Evolutionary conservation across 53 echinoderm and acorn worm species (phyloP).

Genomic region (Echinometra lucunter): DNA sequence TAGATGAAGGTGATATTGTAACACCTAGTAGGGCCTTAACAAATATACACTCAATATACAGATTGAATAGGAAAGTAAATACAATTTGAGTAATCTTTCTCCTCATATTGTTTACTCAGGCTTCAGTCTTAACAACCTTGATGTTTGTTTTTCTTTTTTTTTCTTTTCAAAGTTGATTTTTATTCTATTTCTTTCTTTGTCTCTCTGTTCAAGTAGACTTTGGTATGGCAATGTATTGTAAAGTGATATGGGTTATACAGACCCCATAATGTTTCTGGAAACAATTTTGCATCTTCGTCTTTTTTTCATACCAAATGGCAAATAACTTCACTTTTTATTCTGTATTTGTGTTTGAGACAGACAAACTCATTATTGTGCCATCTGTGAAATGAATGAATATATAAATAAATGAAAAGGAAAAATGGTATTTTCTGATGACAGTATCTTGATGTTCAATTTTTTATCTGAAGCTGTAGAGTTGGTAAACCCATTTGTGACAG

Average conservation of each 20-base stretch:
- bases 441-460: background rate
- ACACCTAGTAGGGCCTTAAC: background rate
- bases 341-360: no score
- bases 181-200: constrained; percentile 4
- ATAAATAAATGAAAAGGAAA: no score
- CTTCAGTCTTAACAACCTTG: constrained; percentile 24
- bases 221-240: background rate
- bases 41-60: background rate
- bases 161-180: background rate
- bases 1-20: background rate
- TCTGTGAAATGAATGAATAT: no score
- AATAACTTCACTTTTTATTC: no score
- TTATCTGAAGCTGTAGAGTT: background rate
- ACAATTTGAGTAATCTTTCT: constrained; percentile 44
- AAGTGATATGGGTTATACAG: no score
- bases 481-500: no score
- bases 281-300: no score
- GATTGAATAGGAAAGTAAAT: background rate
- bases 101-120: background rate
- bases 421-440: background rate
- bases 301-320: no score
- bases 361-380: no score
- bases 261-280: no score
- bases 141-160: background rate
- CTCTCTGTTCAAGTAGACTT: background rate